Conservation (phyloP, 2,113 vertebrate species). For the Alaudala cheleensis region DNA sequence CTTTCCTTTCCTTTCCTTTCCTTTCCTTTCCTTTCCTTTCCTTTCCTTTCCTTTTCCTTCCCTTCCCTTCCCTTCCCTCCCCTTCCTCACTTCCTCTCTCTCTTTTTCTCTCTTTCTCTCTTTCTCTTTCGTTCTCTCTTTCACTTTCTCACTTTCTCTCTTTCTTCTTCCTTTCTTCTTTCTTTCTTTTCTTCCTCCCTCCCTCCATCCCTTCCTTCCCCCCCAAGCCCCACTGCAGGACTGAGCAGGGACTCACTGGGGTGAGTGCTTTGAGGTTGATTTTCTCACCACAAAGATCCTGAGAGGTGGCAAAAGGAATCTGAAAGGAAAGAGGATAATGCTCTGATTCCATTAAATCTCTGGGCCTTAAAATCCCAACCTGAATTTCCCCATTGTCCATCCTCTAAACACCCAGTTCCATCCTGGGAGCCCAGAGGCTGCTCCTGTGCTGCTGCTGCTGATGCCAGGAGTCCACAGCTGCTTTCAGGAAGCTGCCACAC, state of each 20-base stretch:
- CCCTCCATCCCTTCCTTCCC: too few relatives aligned
- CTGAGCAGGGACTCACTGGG: too few relatives aligned
- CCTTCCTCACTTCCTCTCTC: too few relatives aligned
- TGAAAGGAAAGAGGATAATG: background rate
- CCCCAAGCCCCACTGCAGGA: too few relatives aligned
- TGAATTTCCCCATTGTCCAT: fast-evolving
- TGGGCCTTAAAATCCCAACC: background rate
- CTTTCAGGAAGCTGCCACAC: background rate
- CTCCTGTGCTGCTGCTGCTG: background rate
- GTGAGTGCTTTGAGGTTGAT: background rate
- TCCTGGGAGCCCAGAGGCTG: fast-evolving
- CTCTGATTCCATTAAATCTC: background rate
- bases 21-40: too few relatives aligned
- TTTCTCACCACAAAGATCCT: background rate
- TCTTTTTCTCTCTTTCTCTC: too few relatives aligned
- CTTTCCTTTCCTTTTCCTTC: too few relatives aligned
- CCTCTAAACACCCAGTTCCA: fast-evolving
- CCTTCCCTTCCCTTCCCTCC: fast-evolving
- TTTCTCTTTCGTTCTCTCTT: too few relatives aligned
- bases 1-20: too few relatives aligned
- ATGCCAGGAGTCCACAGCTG: background rate
- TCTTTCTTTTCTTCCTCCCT: background rate
- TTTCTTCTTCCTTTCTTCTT: too few relatives aligned
- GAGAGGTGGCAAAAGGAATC: background rate
- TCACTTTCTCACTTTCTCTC: fast-evolving